Base-by-base conservation (phyloP, 2,888 invertebrate species). In the Leptinotarsa juncta region DNA sequence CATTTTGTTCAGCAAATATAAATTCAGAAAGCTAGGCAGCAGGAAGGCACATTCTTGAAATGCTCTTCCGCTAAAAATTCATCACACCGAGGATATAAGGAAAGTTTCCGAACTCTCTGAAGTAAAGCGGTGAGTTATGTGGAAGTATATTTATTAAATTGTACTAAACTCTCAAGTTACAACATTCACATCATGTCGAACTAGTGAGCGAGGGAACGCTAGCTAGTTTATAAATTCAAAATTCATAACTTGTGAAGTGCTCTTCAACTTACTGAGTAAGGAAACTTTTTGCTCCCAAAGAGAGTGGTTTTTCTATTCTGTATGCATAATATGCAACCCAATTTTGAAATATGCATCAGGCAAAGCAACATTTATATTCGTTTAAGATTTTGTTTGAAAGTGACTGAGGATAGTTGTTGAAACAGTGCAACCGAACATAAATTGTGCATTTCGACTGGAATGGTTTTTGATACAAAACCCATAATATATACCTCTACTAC, bases 81-180 rank as follows among this genome's bases (percentile, higher is more conserved):
- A 69, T 69, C 69, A 57, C 69, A 60, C 69, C 69, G 69, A 69
- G 57, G 69, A 69, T 69, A 69, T 69, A 69, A 57, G 69, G 69
- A 69, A 69, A 69, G 69, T 69, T 69, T n/a, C 48, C 20, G 42
- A 57, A 48, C 48, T 32, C 4, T 10, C 57, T 57, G 23, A 32
- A 69, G 69, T 57, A 48, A 49, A 69, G 69, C 71, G 53, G 68
- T 51, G 68, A 74, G 74, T 74, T 74, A 65, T 67, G 68, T 67
- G 65, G 71, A 70, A 71, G 71, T 74, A 50, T 74, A 74, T 71
- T 74, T 74, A 74, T 74, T 74, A 74, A 74, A 74, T 74, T 71
- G 68, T 65, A 68, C 68, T 74, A 71, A 71, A 74, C 74, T 74
- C 71, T 71, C 74, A n/a, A 71, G 74, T 62, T 65, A 74, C 74